Evolutionary conservation across 2,113 vertebrate species (phyloP), one percentile per base, ranked within the genome.

Genomic region (Nicator chloris): DNA sequence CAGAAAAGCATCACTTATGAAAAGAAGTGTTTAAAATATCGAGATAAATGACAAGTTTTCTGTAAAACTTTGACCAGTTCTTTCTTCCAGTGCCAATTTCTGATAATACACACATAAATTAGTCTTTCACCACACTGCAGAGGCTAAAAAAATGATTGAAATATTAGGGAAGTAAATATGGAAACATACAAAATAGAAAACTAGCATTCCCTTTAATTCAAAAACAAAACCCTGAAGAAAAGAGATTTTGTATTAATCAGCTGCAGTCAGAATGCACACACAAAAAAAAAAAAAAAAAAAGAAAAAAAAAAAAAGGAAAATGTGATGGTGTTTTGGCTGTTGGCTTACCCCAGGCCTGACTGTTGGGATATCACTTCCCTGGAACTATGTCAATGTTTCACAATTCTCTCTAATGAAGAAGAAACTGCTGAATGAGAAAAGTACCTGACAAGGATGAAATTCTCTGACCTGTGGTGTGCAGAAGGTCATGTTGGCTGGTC

Each of bases 401-500:
- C 70, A 59, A 5, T 4, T 13, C 3, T 69, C 7, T 45, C 54
- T 77, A 77, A 90, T 54, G 79, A 93, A 93, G 75, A 93, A 93
- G 68, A 90, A 95, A 90, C 30, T 90, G 47, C 68, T 73, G 56
- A 88, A 83, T 63, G 79, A 90, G 51, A 66, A 88, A 94, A 91
- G 75, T 15, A 21, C 31, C 26, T 73, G 75, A 70, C 85, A 91
- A 86, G 68, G 85, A 83, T 88, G 51, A 90, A 97, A 63, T 88
- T 90, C 76, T 88, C 79, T 93, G 76, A 47, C 76, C 88, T 93
- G 56, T 83, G 50, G 35, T 88, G 68, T 94, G 80, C 60, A 90
- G 57, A 76, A 91, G 89, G 85, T 96, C 79, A 27, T 26, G 35
- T 45, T 87, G 53, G 37, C 37, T 85, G 44, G 71, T 87, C 75